Base-by-base conservation (phyloP, 2,113 vertebrate species). In the Elanus axillaris region DNA sequence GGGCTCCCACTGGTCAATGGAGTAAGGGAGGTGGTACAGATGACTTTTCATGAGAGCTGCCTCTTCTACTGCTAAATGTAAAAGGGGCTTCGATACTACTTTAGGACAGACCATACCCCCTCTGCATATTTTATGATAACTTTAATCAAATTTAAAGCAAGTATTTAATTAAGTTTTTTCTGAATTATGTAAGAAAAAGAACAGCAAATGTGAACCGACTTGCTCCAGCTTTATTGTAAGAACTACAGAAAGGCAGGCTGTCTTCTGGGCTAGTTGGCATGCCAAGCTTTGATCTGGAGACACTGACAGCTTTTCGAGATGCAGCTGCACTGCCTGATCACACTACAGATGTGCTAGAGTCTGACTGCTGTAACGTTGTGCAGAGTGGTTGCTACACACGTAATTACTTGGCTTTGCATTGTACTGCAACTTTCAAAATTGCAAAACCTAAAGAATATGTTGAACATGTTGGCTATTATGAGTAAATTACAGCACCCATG, bases 381-480 rank as follows among this genome's bases (percentile, higher is more conserved):
- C 55, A 42, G 45, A n/a, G 67, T 3, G 0, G 45, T 7, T 36
- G 45, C 86, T 45, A 32, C 4, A 2, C 10, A 5, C 8, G 1
- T 20, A 6, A 42, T 12, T 13, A 31, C 36, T 19, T 20, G 64
- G 72, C 53, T 62, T 43, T 2, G 4, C 11, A 3, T 5, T 8
- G 1, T 9, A 7, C 55, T 11, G 36, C 13, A 59, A 11, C 74
- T 29, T n/a, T 13, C 19, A 48, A 13, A 53, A 14, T 6, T 18
- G 10, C 43, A 73, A 52, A 52, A 34, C 8, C 23, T 15, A 7
- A 32, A 9, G 27, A 40, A 21, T 25, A 5, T 10, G 14, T 18
- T 8, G 3, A 43, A 31, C 36, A 27, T 6, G 1, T 7, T 25
- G 43, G 74, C 13, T 31, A 1, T 5, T 13, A 11, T 0, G 32